Percentiles rank a stretch among this genome's conserved stretches.
Conservation (phyloP, 1,140 invertebrate genomes). For the Trypoxylus dichotomus region DNA sequence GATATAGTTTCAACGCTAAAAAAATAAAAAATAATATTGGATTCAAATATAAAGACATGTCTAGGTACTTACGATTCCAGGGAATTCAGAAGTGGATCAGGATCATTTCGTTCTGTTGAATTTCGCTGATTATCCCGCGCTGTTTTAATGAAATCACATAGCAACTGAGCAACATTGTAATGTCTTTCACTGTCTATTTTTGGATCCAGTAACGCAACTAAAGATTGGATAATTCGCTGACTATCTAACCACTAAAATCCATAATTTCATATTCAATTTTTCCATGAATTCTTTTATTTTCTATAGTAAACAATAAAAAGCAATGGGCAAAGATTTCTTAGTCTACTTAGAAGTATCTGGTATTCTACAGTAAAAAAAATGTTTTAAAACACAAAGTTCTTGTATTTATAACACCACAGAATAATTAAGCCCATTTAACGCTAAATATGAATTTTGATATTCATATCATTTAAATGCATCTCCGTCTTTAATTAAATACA, state of each 20-base stretch:
- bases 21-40: constrained; percentile 36
- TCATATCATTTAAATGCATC: too few species aligned
- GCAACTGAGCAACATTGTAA: constrained; percentile 77
- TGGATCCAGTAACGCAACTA: constrained; percentile 79
- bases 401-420: too few species aligned
- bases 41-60: constrained; percentile 44
- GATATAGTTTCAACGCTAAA: constrained; percentile 66
- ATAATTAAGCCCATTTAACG: too few species aligned
- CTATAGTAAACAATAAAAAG: background rate
- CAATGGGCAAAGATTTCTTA: background rate
- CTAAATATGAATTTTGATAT: too few species aligned
- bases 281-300: background rate
- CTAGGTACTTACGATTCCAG: constrained; percentile 68
- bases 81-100: constrained; percentile 68
- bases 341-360: background rate
- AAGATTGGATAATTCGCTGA: constrained; percentile 79
- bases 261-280: background rate
- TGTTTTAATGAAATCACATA: constrained; percentile 78
- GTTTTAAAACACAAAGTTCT: background rate
- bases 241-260: constrained; percentile 85
- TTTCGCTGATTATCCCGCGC: constrained; percentile 67
- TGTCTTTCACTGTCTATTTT: constrained; percentile 73
- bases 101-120: constrained; percentile 60
- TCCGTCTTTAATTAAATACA: too few species aligned
- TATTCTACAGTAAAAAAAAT: background rate